phyloP scores from a whole-genome alignment of 2,888 invertebrate genomes.

The Phyto melanocephala region DNA sequence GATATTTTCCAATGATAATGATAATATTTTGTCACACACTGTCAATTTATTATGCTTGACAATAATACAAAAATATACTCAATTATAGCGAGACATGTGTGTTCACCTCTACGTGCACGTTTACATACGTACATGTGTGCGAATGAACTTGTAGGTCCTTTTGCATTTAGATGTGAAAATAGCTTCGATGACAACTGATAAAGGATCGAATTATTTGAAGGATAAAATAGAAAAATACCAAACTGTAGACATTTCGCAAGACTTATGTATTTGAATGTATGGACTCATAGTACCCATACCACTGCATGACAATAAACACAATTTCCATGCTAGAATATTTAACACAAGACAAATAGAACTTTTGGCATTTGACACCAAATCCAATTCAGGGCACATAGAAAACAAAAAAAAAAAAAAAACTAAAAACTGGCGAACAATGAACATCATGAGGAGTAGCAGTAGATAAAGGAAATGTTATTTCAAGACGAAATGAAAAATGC shows the following conservation, averaged over 20 bases:
- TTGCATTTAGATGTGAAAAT: constrained; percentile 64
- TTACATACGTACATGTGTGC: neutral
- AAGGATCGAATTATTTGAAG: constrained; percentile 74
- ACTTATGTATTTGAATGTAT: neutral
- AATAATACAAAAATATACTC: too few relatives aligned
- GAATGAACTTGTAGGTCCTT: neutral
- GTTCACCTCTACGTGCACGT: neutral
- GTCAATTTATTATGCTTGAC: neutral
- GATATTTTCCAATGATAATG: too few relatives aligned
- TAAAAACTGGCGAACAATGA: constrained; percentile 27
- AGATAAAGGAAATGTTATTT: constrained; percentile 22
- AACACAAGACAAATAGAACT: constrained; percentile 54
- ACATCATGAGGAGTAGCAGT: constrained; percentile 8
- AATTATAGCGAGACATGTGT: too few relatives aligned
- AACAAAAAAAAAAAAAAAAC: neutral
- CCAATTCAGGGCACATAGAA: constrained; percentile 7
- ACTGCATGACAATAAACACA: constrained; percentile 14
- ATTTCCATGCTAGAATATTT: constrained; percentile 40
- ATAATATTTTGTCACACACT: neutral
- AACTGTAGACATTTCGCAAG: constrained; percentile 31
- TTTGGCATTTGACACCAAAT: constrained; percentile 62
- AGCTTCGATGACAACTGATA: constrained; percentile 75
- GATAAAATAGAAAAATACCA: constrained; percentile 24
- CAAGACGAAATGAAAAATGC: constrained; percentile 22
- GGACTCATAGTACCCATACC: neutral